These are phyloP conservation scores for Myodes glareolus DNA, from an alignment of 2,113 vertebrate genomes.

Conservation along the genomic window DNA sequence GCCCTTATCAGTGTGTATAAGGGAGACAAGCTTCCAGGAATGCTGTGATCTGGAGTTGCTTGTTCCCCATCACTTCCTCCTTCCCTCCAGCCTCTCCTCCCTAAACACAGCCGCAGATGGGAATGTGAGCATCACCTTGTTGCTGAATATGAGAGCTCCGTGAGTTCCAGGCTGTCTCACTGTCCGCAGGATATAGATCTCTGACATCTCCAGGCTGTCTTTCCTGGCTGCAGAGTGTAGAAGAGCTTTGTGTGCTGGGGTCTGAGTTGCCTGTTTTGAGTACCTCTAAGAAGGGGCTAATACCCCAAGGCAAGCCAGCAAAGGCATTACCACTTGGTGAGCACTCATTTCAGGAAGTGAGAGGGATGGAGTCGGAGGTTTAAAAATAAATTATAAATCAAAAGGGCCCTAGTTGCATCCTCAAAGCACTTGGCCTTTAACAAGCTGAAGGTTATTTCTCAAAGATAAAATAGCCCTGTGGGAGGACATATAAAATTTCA, in stretches of 20 bases:
- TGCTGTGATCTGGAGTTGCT: neutral
- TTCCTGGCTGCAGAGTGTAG: neutral
- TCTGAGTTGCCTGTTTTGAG: neutral
- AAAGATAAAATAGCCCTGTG: conserved; percentile 31
- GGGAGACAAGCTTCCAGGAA: neutral
- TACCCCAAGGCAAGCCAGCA: conserved; percentile 1
- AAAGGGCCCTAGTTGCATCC: neutral
- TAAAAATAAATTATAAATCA: conserved; percentile 46
- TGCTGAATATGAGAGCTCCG: neutral
- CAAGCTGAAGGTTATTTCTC: conserved; percentile 39
- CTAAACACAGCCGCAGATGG: neutral
- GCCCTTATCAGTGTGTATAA: neutral
- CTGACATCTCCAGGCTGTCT: neutral
- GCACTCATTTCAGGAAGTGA: conserved; percentile 47
- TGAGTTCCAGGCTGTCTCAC: neutral
- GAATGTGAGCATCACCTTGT: neutral
- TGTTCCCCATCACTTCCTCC: neutral
- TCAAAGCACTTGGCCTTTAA: conserved; percentile 17
- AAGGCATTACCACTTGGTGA: neutral
- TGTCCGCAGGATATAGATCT: neutral
- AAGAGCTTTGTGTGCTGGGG: neutral
- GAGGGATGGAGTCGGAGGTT: conserved; percentile 18
- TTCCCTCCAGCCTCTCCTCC: neutral
- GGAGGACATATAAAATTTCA: neutral
- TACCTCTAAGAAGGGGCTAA: neutral